A percentile compares a stretch with the other conserved stretches of the same genome.
Evolutionary conservation across 1,140 invertebrate genomes (phyloP).

Genomic region (Caenorhabditis brenneri): DNA sequence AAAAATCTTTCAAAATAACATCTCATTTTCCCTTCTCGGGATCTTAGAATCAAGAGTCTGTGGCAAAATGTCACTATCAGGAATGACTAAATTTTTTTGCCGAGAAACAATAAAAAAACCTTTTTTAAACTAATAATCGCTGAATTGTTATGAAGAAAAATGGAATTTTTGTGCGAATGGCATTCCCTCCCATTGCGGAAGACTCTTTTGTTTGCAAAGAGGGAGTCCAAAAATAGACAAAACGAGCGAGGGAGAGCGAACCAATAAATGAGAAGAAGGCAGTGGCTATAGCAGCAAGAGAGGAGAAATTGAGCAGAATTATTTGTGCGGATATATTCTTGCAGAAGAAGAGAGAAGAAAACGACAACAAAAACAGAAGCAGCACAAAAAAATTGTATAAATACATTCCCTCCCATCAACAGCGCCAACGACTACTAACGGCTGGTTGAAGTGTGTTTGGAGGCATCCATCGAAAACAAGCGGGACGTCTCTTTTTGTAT

Average conservation of each 20-base stretch:
- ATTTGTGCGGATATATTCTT: neutral
- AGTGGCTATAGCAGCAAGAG: constrained; percentile 9
- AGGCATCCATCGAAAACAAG: constrained; percentile 12
- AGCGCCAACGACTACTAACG: neutral
- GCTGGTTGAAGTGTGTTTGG: neutral
- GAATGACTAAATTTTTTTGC: neutral
- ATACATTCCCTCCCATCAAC: neutral
- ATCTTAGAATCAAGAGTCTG: too few relatives aligned
- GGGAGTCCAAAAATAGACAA: constrained; percentile 25
- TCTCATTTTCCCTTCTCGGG: too few relatives aligned
- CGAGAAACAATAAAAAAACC: neutral
- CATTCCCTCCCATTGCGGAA: constrained; percentile 1
- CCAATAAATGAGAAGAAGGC: constrained; percentile 29
- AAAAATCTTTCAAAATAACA: too few relatives aligned
- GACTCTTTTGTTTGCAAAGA: constrained; percentile 5
- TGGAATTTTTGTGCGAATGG: constrained; percentile 21
- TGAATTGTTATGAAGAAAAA: too few relatives aligned
- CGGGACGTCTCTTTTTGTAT: neutral
- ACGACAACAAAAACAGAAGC: neutral
- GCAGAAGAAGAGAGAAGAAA: neutral
- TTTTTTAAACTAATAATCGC: too few relatives aligned
- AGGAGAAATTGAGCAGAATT: neutral
- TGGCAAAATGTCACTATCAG: too few relatives aligned
- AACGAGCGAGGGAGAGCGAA: neutral
- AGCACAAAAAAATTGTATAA: neutral